Base-by-base conservation (phyloP, 2,888 invertebrate species). In the Caenorhabditis virilis region DNA sequence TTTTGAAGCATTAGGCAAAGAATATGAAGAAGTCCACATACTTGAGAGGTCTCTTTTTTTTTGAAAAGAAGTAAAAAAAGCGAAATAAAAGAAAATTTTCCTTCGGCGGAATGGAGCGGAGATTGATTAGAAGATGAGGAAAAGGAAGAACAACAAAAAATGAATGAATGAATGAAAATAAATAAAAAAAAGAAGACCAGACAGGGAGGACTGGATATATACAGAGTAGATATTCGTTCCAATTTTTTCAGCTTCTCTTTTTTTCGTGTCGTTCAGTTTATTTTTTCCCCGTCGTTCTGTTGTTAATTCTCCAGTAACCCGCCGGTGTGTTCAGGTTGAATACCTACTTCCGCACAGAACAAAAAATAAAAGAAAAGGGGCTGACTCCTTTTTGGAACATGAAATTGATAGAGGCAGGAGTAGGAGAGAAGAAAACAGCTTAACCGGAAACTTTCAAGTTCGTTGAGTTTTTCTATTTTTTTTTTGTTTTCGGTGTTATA, bases 331-430 rank as follows among this genome's bases (percentile, higher is more conserved):
- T 6, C 16, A 18, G 16, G 20, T 38, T 16, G 20, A 18, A 38
- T 38, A 16, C 16, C 30, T 6, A 9, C 30, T 30, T 13, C 30
- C 7, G 30, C 30, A 30, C 30, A 30, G 13, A 30, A 30, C 30
- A 30, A 6, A 30, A 30, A 30, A 30, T 30, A 48, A 36, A 46
- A 23, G 23, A 23, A 23, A 36, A 36, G 36, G 9, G 16, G 16
- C n/a, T n/a, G 23, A 23, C 38, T 50, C 39, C n/a, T 50, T 50
- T 41, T 50, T 26, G 41, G 41, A 41, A 16, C n/a, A n/a, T 3
- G 27, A n/a, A n/a, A n/a, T n/a, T n/a, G n/a, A n/a, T n/a, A n/a
- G 42, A 42, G 42, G 25, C 9, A 42, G 42, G 25, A 35, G 46
- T 26, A 30, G 23, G 27, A 39, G 42, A 42, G 39, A 50, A n/a